These are phyloP conservation scores for Tokudaia tokunoshimensis DNA, from an alignment of 2,797 vertebrate genomes.

Conservation along the genomic window DNA sequence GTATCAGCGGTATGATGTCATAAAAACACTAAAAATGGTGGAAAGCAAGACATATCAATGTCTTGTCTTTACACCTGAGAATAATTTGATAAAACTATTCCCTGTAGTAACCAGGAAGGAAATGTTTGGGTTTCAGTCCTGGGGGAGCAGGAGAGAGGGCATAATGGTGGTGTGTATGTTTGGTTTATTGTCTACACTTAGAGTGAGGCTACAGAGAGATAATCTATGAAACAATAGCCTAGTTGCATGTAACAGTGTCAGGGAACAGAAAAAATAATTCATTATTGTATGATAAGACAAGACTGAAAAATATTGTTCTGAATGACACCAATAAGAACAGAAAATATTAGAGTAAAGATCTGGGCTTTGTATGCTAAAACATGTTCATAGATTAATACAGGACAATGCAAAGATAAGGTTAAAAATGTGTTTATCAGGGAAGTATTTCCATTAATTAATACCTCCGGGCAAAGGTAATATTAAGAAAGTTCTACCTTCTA, in stretches of 20 bases:
- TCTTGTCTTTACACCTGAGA: neutral
- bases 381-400: neutral
- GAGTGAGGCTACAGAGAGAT: neutral
- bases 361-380: neutral
- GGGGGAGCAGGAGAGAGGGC: neutral
- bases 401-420: neutral
- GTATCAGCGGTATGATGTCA: neutral
- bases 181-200: neutral
- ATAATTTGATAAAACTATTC: neutral
- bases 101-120: neutral
- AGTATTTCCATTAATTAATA: neutral
- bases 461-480: neutral
- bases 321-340: neutral
- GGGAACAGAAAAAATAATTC: neutral
- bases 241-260: constrained; percentile 28
- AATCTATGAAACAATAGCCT: neutral
- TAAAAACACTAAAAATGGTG: neutral
- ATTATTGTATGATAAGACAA: neutral
- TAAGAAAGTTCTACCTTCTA: neutral
- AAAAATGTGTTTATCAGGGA: neutral
- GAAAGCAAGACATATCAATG: neutral
- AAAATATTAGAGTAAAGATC: neutral
- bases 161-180: neutral
- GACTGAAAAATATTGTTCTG: neutral
- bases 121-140: neutral